phyloP scores from a whole-genome alignment of 2,888 invertebrate genomes.

The Chouioia cunea region DNA sequence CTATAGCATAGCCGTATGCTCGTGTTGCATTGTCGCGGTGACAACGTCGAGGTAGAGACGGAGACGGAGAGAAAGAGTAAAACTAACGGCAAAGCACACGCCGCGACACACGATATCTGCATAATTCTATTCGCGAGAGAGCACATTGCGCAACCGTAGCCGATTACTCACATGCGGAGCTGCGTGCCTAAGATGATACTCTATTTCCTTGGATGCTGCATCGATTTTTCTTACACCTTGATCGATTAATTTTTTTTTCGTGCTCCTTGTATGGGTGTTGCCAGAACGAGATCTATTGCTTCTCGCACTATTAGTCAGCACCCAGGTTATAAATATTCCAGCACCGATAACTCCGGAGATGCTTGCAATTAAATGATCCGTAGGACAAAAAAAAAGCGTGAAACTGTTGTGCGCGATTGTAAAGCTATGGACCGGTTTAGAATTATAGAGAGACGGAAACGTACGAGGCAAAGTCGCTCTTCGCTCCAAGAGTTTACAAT shows the following conservation, averaged over 20 bases:
- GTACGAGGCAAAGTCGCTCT: too few relatives aligned
- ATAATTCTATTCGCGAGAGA: conserved; percentile 38
- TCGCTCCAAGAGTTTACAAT: conserved; percentile 10
- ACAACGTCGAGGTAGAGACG: too few relatives aligned
- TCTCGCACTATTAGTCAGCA: background rate
- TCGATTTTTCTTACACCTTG: conserved; percentile 35
- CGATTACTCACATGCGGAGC: conserved; percentile 27
- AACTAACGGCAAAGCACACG: conserved; percentile 14
- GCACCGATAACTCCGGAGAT: too few relatives aligned
- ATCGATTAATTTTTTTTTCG: conserved; percentile 16
- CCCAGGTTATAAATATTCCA: too few relatives aligned
- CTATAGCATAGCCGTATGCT: background rate
- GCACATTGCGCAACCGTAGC: conserved; percentile 27
- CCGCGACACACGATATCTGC: conserved; percentile 23
- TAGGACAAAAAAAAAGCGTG: too few relatives aligned
- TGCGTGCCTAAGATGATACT: conserved; percentile 33
- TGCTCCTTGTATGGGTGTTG: background rate
- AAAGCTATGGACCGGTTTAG: too few relatives aligned
- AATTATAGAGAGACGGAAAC: too few relatives aligned
- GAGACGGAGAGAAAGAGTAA: too few relatives aligned
- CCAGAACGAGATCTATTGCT: conserved; percentile 18
- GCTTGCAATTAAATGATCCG: too few relatives aligned
- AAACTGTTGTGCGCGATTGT: too few relatives aligned
- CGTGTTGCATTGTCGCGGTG: conserved; percentile 17
- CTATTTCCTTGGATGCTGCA: conserved; percentile 39